Base-by-base conservation (phyloP, 2,113 vertebrate species). In the Aegypius monachus region DNA sequence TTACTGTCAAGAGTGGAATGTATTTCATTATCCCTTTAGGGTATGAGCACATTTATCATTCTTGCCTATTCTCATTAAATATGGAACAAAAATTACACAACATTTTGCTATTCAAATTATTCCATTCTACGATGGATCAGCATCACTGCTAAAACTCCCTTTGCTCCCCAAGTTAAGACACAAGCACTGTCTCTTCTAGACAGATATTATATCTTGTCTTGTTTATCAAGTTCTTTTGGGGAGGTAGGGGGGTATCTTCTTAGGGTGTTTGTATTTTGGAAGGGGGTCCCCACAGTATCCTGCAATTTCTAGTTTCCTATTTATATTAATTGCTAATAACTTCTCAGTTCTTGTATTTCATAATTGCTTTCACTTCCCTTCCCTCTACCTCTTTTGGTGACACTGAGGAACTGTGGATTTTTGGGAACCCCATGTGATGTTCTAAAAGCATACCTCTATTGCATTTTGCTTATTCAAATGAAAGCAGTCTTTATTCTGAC, bases 71-170 rank as follows among this genome's bases (percentile, higher is more conserved):
- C 87, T 90, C 87, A 95, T 94, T 87, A 97, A 97, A 95, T 91
- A 97, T 85, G 93, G 56, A 96, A 75, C 68, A 93, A 94, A 95
- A 96, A 74, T 93, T 95, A 96, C 78, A 95, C 95, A 96, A 96
- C 52, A 87, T 31, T 89, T 87, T 56, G 86, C 94, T 93, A 94
- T 84, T 95, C 84, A 85, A 93, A 68, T 82, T 82, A 40, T 89
- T 67, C 91, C 31, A 42, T 65, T 86, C 86, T 81, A 13, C 85
- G 92, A 96, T 79, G 50, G 81, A 95, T 93, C 62, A 85, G 78
- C 53, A 89, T 56, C 58, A 53, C 66, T 80, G 48, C 56, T 94
- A 47, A 48, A 86, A 56, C 4, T 61, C 26, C 47, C 29, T 85
- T 65, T 87, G 66, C 47, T 94, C 27, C 47, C 31, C 38, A 72